These are phyloP conservation scores for Rostratula benghalensis DNA, from an alignment of 2,113 vertebrate species.

Conservation along the genomic window DNA sequence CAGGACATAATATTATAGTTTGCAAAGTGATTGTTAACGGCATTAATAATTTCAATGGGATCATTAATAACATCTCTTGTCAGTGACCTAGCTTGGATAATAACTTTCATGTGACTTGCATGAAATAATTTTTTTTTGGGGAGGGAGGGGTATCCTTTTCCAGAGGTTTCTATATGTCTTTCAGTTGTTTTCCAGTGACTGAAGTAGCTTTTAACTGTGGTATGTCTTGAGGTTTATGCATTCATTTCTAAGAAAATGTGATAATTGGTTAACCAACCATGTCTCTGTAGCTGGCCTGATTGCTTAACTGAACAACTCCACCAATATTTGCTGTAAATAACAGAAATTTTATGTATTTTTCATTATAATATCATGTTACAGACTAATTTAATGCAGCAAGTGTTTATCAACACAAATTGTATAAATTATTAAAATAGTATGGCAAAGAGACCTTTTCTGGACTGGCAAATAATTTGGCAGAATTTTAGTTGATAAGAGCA, in stretches of 20 bases:
- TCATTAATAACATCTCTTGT: slow-evolving; percentile 77
- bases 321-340: slow-evolving; percentile 64
- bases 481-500: slow-evolving; percentile 23
- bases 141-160: slow-evolving; percentile 40
- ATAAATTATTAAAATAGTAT: slow-evolving; percentile 43
- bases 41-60: slow-evolving; percentile 75
- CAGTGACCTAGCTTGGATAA: slow-evolving; percentile 74
- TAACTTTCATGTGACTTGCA: slow-evolving; percentile 78
- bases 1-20: slow-evolving; percentile 69
- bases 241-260: slow-evolving; percentile 75
- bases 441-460: neutral
- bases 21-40: slow-evolving; percentile 68
- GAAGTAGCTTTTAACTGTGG: slow-evolving; percentile 67
- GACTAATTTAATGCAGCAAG: slow-evolving; percentile 57
- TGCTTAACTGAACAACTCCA: slow-evolving; percentile 62
- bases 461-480: slow-evolving; percentile 41
- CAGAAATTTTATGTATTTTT: slow-evolving; percentile 55
- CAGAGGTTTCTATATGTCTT: slow-evolving; percentile 69
- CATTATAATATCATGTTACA: slow-evolving; percentile 10
- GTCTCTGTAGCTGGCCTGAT: slow-evolving; percentile 56
- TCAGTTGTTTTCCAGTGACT: slow-evolving; percentile 68
- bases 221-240: slow-evolving; percentile 70
- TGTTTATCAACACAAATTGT: slow-evolving; percentile 47
- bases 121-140: slow-evolving; percentile 57
- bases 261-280: slow-evolving; percentile 69